Percentiles rank a stretch among this genome's conserved stretches.
These are phyloP conservation scores for Pyrocoelia pectoralis DNA, from an alignment of 2,888 invertebrate genomes.

Conservation along the genomic window DNA sequence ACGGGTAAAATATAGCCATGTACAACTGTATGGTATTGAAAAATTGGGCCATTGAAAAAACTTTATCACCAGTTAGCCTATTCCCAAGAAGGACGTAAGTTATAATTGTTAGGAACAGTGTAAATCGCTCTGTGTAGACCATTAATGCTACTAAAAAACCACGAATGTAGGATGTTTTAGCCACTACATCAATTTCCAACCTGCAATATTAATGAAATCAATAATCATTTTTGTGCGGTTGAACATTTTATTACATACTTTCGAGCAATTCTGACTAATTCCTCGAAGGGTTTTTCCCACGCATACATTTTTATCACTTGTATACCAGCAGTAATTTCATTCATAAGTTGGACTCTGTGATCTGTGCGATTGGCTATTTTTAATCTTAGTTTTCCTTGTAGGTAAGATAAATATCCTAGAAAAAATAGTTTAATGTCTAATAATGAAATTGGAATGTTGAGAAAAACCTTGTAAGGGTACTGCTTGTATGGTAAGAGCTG, in stretches of 20 bases:
- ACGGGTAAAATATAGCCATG: conserved; percentile 71
- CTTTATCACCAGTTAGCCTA: conserved; percentile 67
- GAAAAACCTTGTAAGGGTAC: conserved; percentile 62
- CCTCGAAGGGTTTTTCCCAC: conserved; percentile 77
- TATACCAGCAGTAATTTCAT: conserved; percentile 77
- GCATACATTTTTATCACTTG: conserved; percentile 83
- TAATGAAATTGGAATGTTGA: neutral
- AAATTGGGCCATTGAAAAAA: conserved; percentile 80
- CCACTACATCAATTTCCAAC: conserved; percentile 73
- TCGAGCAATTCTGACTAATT: conserved; percentile 67
- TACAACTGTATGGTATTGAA: conserved; percentile 76
- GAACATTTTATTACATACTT: too few species aligned
- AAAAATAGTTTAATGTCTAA: conserved; percentile 18
- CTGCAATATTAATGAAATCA: conserved; percentile 57
- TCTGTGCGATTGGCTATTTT: conserved; percentile 67
- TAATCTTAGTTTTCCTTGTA: conserved; percentile 58
- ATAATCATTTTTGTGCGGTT: neutral
- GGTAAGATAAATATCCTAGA: conserved; percentile 61
- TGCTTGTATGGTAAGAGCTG: conserved; percentile 64
- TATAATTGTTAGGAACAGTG: conserved; percentile 82
- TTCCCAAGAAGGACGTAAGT: conserved; percentile 76
- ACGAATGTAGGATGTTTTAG: conserved; percentile 71
- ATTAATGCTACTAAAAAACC: conserved; percentile 70
- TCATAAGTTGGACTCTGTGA: conserved; percentile 74
- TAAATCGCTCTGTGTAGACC: conserved; percentile 86